Evolutionary conservation across 2,113 vertebrate genomes (phyloP).

Genomic region (Shinisaurus crocodilurus): DNA sequence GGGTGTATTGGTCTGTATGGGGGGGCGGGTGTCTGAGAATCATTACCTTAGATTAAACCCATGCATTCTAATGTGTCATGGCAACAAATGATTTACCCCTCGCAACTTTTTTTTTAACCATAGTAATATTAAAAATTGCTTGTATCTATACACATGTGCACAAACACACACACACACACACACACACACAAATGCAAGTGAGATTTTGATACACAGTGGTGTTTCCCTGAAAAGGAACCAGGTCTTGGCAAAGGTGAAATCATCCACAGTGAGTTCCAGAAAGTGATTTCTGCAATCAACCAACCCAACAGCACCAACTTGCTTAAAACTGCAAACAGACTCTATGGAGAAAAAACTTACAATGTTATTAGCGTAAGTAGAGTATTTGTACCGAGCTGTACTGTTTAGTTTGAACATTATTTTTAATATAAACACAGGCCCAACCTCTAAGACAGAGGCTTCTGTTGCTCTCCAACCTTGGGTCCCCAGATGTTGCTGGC

Average conservation of each 20-base stretch:
- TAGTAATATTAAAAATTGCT: neutral
- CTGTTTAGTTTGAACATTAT: neutral
- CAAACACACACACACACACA: neutral
- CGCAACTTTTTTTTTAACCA: neutral
- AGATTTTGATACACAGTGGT: neutral
- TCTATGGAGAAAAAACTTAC: constrained; percentile 60
- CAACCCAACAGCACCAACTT: constrained; percentile 33
- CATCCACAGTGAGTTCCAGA: constrained; percentile 48
- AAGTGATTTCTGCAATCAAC: constrained; percentile 50
- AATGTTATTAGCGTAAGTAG: constrained; percentile 54
- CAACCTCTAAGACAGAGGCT: neutral
- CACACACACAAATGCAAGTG: neutral
- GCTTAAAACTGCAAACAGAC: constrained; percentile 58
- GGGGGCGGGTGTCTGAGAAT: too few relatives aligned
- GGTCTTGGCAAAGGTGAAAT: constrained; percentile 20
- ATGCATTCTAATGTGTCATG: neutral
- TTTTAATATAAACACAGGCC: neutral
- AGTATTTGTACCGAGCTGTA: neutral
- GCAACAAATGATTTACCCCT: neutral
- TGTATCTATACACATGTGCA: neutral
- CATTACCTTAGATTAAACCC: neutral
- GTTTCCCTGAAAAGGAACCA: constrained; percentile 37
- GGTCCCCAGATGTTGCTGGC: too few relatives aligned
- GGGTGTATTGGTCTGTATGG: too few relatives aligned
- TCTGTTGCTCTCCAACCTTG: too few relatives aligned